phyloP scores from a whole-genome alignment of 1,140 invertebrate genomes.

The Conus ventricosus region DNA sequence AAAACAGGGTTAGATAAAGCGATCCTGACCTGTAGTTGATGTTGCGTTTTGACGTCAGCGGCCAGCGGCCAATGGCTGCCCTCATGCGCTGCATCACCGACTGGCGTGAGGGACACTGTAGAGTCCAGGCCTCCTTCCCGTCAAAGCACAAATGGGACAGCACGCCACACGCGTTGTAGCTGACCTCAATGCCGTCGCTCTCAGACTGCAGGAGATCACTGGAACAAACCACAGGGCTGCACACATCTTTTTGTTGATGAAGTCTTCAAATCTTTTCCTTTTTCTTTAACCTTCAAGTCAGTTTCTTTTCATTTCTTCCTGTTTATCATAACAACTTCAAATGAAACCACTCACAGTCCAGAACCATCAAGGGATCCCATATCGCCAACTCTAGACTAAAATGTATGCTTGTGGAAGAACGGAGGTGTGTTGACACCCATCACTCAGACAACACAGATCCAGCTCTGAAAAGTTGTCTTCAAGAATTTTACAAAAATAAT shows the following conservation, averaged over 20 bases:
- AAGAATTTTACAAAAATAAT: too few species aligned
- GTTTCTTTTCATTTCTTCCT: too few species aligned
- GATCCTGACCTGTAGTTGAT: conserved; percentile 90
- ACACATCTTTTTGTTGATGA: neutral
- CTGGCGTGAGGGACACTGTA: conserved; percentile 82
- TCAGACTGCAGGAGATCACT: conserved; percentile 87
- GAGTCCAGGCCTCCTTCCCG: conserved; percentile 87
- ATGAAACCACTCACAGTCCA: too few species aligned
- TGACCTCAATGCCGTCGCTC: conserved; percentile 96
- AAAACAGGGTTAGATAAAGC: too few species aligned
- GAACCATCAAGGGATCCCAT: too few species aligned
- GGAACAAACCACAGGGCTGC: conserved; percentile 45
- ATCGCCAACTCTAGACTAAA: too few species aligned
- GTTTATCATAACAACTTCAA: too few species aligned
- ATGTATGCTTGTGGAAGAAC: too few species aligned
- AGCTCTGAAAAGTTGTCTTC: too few species aligned
- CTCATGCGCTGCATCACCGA: conserved; percentile 84
- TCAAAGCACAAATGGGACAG: conserved; percentile 96
- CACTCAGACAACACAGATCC: too few species aligned
- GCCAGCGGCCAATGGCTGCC: conserved; percentile 90
- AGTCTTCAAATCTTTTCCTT: neutral
- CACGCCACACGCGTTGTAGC: conserved; percentile 97
- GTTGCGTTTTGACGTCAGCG: conserved; percentile 89
- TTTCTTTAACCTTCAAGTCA: too few species aligned
- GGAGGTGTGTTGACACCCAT: too few species aligned